These are phyloP conservation scores for Stichopus chloronotus DNA, from an alignment of 35 echinoderm and acorn worm genomes.

Conservation along the genomic window DNA sequence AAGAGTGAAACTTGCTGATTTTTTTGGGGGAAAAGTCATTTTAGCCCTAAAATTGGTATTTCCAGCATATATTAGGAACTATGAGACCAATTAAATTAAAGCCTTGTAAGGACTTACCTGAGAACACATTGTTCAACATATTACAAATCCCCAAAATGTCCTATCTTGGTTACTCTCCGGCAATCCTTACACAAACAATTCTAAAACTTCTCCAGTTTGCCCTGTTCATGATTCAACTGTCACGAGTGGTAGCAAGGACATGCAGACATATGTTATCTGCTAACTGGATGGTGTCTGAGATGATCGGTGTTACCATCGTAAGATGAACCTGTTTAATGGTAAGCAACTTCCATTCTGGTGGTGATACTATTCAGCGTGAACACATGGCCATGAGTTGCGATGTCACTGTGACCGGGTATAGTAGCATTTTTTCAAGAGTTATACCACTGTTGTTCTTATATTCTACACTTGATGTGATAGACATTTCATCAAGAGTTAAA, in stretches of 20 bases:
- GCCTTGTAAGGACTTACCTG: too few species aligned
- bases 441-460: slow-evolving; percentile 13
- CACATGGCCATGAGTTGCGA: slow-evolving; percentile 63
- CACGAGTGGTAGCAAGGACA: slow-evolving; percentile 54
- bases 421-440: slow-evolving; percentile 4
- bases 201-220: slow-evolving; percentile 37
- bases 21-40: too few species aligned
- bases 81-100: too few species aligned
- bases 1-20: too few species aligned
- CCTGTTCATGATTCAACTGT: slow-evolving; percentile 60
- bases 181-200: slow-evolving; percentile 8
- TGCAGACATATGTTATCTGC: slow-evolving; percentile 55
- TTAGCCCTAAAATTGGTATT: too few species aligned
- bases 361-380: slow-evolving; percentile 68
- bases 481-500: neutral
- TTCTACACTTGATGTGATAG: neutral
- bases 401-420: slow-evolving; percentile 51
- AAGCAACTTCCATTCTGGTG: slow-evolving; percentile 65
- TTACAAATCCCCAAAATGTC: too few species aligned
- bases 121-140: too few species aligned
- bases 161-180: neutral
- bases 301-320: slow-evolving; percentile 43
- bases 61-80: too few species aligned
- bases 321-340: slow-evolving; percentile 54
- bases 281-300: slow-evolving; percentile 53